phyloP scores from a whole-genome alignment of 2,113 vertebrate species.

The Oncorhynchus keta region DNA sequence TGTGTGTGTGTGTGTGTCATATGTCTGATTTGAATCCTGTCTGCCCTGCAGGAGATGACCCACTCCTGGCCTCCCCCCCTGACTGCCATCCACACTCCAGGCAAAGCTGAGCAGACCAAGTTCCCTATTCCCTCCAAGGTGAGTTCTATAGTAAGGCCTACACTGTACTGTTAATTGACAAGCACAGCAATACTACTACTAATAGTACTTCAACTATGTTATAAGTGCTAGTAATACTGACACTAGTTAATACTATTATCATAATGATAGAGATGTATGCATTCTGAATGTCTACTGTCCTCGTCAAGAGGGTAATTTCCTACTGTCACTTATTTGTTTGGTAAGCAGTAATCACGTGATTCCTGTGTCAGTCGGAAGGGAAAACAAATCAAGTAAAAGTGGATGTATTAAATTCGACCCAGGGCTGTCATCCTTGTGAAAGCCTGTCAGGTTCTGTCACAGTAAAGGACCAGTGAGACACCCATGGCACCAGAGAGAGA shows the following conservation, averaged over 20 bases:
- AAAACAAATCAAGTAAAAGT: background rate
- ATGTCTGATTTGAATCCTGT: background rate
- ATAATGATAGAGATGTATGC: background rate
- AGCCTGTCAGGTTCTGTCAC: background rate
- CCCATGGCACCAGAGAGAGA: background rate
- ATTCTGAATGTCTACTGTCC: background rate
- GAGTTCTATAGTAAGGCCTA: slow-evolving; percentile 36
- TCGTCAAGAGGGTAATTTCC: background rate
- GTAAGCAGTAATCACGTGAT: background rate
- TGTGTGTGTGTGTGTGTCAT: background rate
- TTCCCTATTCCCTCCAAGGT: slow-evolving; percentile 85
- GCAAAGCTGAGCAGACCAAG: slow-evolving; percentile 86
- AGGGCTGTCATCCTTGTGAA: background rate
- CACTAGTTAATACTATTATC: background rate
- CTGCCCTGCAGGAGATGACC: slow-evolving; percentile 82
- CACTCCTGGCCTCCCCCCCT: slow-evolving; percentile 89
- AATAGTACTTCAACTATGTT: background rate
- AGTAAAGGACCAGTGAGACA: background rate
- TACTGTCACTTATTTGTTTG: background rate
- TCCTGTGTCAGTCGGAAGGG: background rate
- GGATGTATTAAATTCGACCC: slow-evolving; percentile 7
- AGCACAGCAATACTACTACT: background rate
- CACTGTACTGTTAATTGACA: no score
- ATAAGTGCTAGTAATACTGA: background rate
- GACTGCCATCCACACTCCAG: slow-evolving; percentile 85